Conservation (phyloP, 1,140 invertebrate species). For the Macrosteles quadrilineatus region DNA sequence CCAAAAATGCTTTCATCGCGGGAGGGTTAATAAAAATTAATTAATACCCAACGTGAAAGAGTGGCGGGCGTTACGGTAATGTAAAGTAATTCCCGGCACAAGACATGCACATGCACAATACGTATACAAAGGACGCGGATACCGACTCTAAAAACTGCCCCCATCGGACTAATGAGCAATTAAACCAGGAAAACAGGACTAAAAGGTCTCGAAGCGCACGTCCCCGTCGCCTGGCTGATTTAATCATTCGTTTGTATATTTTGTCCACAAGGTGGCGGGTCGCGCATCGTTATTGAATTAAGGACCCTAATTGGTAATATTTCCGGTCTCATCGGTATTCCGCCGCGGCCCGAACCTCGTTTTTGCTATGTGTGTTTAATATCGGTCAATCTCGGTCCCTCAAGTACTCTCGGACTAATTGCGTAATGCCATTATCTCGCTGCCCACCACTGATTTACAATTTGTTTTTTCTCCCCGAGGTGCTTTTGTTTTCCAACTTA, state of each 20-base stretch:
- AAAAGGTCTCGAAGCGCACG: constrained; percentile 12
- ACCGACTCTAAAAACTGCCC: constrained; percentile 14
- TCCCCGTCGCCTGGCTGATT: neutral
- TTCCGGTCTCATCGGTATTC: constrained; percentile 15
- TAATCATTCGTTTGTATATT: constrained; percentile 20
- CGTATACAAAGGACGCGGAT: neutral
- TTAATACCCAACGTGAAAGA: neutral
- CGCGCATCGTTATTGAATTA: constrained; percentile 14
- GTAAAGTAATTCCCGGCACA: constrained; percentile 4
- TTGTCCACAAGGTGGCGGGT: neutral
- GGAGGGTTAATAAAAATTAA: constrained; percentile 21
- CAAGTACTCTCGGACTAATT: constrained; percentile 8
- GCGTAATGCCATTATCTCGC: constrained; percentile 12
- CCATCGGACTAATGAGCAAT: constrained; percentile 17
- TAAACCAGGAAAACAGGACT: constrained; percentile 10
- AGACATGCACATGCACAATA: constrained; percentile 3
- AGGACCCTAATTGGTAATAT: constrained; percentile 11
- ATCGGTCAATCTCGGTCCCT: constrained; percentile 7
- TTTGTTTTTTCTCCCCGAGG: constrained; percentile 21
- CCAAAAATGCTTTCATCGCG: constrained; percentile 12
- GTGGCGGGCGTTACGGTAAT: neutral
- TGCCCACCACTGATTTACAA: constrained; percentile 16
- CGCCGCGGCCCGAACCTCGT: constrained; percentile 5
- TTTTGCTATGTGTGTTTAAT: constrained; percentile 12
- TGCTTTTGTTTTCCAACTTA: constrained; percentile 19